Evolutionary conservation across 1,140 invertebrate species (phyloP), one percentile per base, ranked within the genome.

Genomic region (Xylocopa sonorina): DNA sequence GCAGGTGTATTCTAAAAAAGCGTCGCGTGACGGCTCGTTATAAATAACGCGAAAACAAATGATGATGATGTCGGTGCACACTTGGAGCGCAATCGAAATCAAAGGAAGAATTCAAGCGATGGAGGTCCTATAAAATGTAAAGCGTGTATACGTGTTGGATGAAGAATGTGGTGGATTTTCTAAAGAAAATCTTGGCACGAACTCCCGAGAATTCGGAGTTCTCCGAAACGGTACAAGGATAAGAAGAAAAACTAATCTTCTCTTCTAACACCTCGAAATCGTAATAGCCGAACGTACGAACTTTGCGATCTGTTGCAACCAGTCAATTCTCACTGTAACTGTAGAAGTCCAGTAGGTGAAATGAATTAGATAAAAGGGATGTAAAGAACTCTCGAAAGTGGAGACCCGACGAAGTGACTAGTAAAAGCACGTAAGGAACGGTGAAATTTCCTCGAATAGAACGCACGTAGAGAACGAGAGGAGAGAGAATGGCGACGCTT

Each of bases 21-120:
- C 48, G 32, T 18, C 43, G 46, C 75, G 57, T 62, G 76, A 63
- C 48, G 21, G 9, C 16, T 7, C 24, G 75, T 60, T 78, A 78
- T 63, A 78, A 78, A 73, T 78, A 78, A 53, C 55, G 38, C 27
- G 57, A 46, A 43, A 78, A 78, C 76, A 78, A 72, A 46, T 46
- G 12, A 58, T 27, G 24, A 29, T 29, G 53, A 18, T 21, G 46
- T 58, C 21, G 38, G 27, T 43, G 14, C 58, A 38, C 27, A 9
- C 18, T 21, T 55, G 24, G 34, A 64, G 18, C 27, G 41, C 27
- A 18, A 2, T 16, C 16, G 29, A 18, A n/a, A n/a, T n/a, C n/a
- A n/a, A n/a, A n/a, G n/a, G 32, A 3, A 60, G 6, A 29, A 29
- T 29, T 7, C 9, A 9, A 38, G 1, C 34, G 38, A n/a, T 24